Percentiles rank a stretch among this genome's conserved stretches.
Evolutionary conservation across 2,888 invertebrate species (phyloP).

Genomic region (Brenthis hecate): DNA sequence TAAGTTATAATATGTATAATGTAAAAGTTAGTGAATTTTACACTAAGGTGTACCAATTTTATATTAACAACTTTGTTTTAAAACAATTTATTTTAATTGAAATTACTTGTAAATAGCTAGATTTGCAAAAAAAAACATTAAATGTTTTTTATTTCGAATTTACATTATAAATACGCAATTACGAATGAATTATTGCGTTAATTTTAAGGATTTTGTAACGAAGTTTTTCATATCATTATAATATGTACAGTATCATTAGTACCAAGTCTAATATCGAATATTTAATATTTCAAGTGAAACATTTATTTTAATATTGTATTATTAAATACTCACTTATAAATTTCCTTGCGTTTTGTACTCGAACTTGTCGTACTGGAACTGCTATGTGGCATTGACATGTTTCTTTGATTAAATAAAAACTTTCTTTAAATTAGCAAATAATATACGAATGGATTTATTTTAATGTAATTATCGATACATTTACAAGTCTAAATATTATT

Average conservation of each 20-base stretch:
- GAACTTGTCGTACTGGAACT: constrained; percentile 77
- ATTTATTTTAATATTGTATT: constrained; percentile 9
- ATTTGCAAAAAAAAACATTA: too few species aligned
- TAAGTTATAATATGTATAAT: constrained; percentile 55
- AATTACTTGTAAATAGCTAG: neutral
- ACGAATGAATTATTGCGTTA: neutral
- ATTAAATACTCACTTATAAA: constrained; percentile 70
- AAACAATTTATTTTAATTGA: neutral
- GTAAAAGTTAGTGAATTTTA: too few species aligned
- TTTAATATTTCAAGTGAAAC: too few species aligned
- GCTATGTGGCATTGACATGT: constrained; percentile 79
- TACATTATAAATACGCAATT: neutral
- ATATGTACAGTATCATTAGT: neutral
- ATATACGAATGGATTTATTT: neutral
- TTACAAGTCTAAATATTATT: neutral
- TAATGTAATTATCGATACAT: neutral
- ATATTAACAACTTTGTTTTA: neutral
- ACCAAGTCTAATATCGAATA: too few species aligned
- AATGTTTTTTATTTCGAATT: too few species aligned
- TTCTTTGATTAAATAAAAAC: constrained; percentile 24
- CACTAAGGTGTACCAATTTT: too few species aligned
- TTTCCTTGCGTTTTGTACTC: constrained; percentile 78
- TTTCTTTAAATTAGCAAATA: neutral
- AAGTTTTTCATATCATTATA: neutral
- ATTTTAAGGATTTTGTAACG: neutral